Base-by-base conservation (phyloP, 2,797 vertebrate species). In the Coregonus suidteri region DNA sequence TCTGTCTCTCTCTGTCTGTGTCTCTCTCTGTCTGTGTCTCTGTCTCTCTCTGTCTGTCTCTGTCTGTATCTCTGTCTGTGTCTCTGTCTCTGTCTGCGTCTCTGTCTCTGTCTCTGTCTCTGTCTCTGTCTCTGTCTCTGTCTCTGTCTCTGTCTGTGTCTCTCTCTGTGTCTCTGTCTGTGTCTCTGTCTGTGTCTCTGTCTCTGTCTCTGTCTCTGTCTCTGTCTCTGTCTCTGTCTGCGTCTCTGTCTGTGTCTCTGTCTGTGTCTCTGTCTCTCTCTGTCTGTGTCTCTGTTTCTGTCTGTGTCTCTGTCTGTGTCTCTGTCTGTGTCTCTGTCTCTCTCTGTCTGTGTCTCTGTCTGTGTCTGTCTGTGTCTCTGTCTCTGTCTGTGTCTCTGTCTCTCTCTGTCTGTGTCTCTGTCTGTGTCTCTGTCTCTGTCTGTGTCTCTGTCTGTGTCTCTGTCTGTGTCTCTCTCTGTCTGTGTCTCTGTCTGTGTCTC, bases 211-310 rank as follows among this genome's bases (percentile, higher is more conserved):
- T 20, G 16, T 25, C 14, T 56, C 4, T 35, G 68, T 25, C 25
- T 25, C 25, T 25, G 30, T 54, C 20, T 73, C 71, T 7, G 34
- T 18, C 78, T 79, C 77, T 78, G 88, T 90, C 82, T 88, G 86
- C 79, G 66, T 82, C 73, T 67, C 59, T 54, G 59, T 54, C 20
- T 73, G 71, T n/a, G 34, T 47, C 79, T 79, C 6, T 0, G 41
- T 9, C 37, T 41, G 37, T n/a, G n/a, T n/a, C n/a, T n/a, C n/a
- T 1, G 7, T 9, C 74, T 87, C 81, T 6, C 37, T 37, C 1
- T 4, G 34, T 35, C 34, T 35, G 3, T 35, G 34, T 35, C 34
- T 35, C 0, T 35, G 0, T 35, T 4, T 4, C 0, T 35, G 34
- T 35, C 3, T 35, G 4, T 4, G 3, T 25, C 25, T 35, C 34